Evolutionary conservation across 2,797 vertebrate genomes (phyloP).

Genomic region (Enteromius thamalakanensis): DNA sequence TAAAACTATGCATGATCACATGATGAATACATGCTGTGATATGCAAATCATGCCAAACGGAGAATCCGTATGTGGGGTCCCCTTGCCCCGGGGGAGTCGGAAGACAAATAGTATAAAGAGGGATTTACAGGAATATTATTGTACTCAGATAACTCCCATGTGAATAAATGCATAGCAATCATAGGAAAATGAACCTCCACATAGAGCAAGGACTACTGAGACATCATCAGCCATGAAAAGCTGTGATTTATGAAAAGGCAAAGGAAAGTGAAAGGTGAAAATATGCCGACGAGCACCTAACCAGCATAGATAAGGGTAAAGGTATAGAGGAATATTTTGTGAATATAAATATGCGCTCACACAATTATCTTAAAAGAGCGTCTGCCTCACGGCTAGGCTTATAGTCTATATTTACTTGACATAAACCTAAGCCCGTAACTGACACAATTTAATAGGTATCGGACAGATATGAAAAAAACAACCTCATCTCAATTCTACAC

Average conservation of each 20-base stretch:
- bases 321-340: constrained; percentile 10
- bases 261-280: constrained; percentile 21
- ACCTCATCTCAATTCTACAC: background rate
- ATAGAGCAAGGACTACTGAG: constrained; percentile 37
- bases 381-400: background rate
- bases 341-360: constrained; percentile 11
- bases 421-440: background rate
- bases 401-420: constrained; percentile 8
- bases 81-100: constrained; percentile 18
- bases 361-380: constrained; percentile 26
- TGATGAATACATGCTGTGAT: constrained; percentile 35
- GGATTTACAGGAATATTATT: constrained; percentile 50
- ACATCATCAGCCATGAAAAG: constrained; percentile 51
- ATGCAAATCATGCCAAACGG: constrained; percentile 52
- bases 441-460: constrained; percentile 3
- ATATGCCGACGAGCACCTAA: background rate
- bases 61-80: constrained; percentile 19
- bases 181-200: constrained; percentile 51
- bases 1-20: constrained; percentile 24
- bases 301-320: background rate
- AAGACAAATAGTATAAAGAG: constrained; percentile 40
- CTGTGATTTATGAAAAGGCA: constrained; percentile 46
- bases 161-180: constrained; percentile 54
- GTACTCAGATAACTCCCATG: constrained; percentile 43
- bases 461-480: constrained; percentile 1